These are phyloP conservation scores for Sphecodes monilicornis DNA, from an alignment of 2,888 invertebrate genomes.

Conservation along the genomic window DNA sequence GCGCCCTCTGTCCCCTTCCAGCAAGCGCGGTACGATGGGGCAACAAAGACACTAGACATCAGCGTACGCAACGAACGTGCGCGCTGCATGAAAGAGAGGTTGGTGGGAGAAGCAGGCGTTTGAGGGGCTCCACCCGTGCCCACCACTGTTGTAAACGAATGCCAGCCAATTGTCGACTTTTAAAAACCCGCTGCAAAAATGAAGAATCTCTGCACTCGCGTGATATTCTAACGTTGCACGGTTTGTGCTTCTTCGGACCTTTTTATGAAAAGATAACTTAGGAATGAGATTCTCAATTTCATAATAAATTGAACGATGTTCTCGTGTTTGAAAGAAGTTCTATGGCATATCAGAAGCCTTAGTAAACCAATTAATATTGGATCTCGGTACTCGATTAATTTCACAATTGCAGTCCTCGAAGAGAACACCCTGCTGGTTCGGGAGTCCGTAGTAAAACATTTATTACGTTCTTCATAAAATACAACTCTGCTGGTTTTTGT, in stretches of 20 bases:
- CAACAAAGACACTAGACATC: too few relatives aligned
- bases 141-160: background rate
- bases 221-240: background rate
- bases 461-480: too few relatives aligned
- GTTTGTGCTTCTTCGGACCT: background rate
- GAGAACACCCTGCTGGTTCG: background rate
- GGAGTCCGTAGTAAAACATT: too few relatives aligned
- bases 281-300: background rate
- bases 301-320: background rate
- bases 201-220: background rate
- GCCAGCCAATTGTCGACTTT: background rate
- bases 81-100: too few relatives aligned
- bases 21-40: too few relatives aligned
- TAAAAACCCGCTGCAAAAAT: background rate
- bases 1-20: too few relatives aligned
- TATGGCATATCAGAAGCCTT: background rate
- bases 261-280: background rate
- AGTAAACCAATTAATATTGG: background rate
- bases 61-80: too few relatives aligned
- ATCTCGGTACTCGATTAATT: background rate
- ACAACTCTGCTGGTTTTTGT: too few relatives aligned
- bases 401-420: background rate
- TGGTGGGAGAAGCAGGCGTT: too few relatives aligned
- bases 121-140: too few relatives aligned
- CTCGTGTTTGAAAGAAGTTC: background rate